phyloP scores from a whole-genome alignment of 1,140 invertebrate genomes.

The Vanessa tameamea region DNA sequence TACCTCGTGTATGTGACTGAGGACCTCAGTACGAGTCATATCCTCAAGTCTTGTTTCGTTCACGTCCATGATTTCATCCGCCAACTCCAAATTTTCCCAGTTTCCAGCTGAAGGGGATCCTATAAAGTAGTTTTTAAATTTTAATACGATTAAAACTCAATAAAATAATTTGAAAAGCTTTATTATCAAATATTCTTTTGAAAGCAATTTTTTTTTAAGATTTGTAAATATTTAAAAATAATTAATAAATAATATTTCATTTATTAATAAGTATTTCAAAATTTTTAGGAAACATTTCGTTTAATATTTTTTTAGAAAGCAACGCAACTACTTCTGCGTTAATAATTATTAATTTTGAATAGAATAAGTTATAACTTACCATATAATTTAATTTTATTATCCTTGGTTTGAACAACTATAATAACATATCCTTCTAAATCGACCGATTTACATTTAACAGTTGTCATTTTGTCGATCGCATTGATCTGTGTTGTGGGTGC shows the following conservation, averaged over 20 bases:
- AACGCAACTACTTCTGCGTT: no score
- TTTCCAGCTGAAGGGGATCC: slow-evolving; percentile 92
- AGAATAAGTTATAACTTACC: slow-evolving; percentile 84
- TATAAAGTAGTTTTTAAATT: slow-evolving; percentile 26
- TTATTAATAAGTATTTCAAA: no score
- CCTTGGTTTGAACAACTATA: slow-evolving; percentile 95
- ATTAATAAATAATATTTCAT: no score
- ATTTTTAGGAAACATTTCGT: no score
- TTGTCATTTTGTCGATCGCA: slow-evolving; percentile 76
- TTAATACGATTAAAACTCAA: not conserved
- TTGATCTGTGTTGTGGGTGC: slow-evolving; percentile 74
- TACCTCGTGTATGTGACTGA: slow-evolving; percentile 96
- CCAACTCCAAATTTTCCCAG: slow-evolving; percentile 94
- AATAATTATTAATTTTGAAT: no score
- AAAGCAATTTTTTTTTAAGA: no score
- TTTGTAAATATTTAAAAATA: no score
- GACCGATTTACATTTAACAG: slow-evolving; percentile 83
- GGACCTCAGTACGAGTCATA: slow-evolving; percentile 93
- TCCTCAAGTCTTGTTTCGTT: slow-evolving; percentile 95
- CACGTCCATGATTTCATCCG: slow-evolving; percentile 97
- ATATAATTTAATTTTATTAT: slow-evolving; percentile 96
- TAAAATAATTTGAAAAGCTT: not conserved
- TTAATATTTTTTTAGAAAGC: no score
- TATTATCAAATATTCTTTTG: no score
- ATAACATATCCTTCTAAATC: slow-evolving; percentile 98